These are phyloP conservation scores for Trichogramma dendrolimi DNA, from an alignment of 2,888 invertebrate species.

Conservation along the genomic window DNA sequence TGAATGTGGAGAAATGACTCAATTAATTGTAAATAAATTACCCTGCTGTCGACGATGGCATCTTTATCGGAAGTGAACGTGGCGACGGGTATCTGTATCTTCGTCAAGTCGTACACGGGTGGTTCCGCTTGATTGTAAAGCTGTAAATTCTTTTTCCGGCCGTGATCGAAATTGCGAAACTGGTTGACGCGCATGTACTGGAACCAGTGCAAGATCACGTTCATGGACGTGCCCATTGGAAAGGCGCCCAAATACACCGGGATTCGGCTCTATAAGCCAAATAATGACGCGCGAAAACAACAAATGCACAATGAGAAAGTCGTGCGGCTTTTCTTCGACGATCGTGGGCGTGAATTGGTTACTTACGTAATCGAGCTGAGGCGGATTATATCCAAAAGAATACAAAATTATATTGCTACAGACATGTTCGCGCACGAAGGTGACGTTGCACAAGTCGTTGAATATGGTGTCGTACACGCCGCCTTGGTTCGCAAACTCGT, in stretches of 20 bases:
- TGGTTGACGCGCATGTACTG: slow-evolving; percentile 59
- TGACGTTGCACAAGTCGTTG: too few species aligned
- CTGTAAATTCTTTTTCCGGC: slow-evolving; percentile 56
- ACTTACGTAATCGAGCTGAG: slow-evolving; percentile 63
- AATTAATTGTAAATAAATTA: slow-evolving; percentile 33
- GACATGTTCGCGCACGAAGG: slow-evolving; percentile 39
- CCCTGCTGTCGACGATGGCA: slow-evolving; percentile 63
- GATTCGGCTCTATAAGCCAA: slow-evolving; percentile 50
- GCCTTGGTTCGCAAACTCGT: too few species aligned
- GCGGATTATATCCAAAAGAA: slow-evolving; percentile 67
- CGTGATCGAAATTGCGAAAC: slow-evolving; percentile 71
- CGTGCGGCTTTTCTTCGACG: too few species aligned
- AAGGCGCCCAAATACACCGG: slow-evolving; percentile 65
- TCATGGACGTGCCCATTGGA: slow-evolving; percentile 72
- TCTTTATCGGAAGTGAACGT: slow-evolving; percentile 69
- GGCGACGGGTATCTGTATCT: slow-evolving; percentile 62
- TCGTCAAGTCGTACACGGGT: slow-evolving; percentile 62
- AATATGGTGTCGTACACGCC: too few species aligned
- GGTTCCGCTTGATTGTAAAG: slow-evolving; percentile 60
- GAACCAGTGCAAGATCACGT: slow-evolving; percentile 67
- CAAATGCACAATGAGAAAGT: too few species aligned
- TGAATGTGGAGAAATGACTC: too few species aligned
- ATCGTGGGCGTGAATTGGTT: not conserved
- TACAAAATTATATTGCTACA: slow-evolving; percentile 74
- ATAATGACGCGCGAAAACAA: not conserved